These are phyloP conservation scores for Mesorhabditis spiculigera DNA, from an alignment of 2,888 invertebrate genomes.

Conservation along the genomic window DNA sequence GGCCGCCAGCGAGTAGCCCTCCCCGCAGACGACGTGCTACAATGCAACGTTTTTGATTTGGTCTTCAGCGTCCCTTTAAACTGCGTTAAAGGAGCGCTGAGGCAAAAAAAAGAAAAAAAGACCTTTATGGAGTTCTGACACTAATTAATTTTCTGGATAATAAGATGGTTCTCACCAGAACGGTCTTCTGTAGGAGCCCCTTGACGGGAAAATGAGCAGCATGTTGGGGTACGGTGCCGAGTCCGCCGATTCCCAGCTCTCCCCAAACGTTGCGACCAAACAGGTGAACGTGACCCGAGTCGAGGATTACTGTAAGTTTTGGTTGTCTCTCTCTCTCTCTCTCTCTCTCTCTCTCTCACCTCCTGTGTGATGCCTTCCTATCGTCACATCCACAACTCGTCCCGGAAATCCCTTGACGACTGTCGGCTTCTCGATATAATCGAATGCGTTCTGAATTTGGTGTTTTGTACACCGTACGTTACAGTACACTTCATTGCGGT, in stretches of 20 bases:
- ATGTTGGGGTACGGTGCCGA: slow-evolving; percentile 52
- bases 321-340: not conserved
- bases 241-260: slow-evolving; percentile 67
- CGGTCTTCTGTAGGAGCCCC: slow-evolving; percentile 55
- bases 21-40: slow-evolving; percentile 69
- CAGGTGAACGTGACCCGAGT: slow-evolving; percentile 66
- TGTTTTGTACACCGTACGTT: too few species aligned
- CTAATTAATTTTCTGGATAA: not conserved
- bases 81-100: too few species aligned
- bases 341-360: slow-evolving; percentile 14
- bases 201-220: slow-evolving; percentile 62
- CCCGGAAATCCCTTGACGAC: slow-evolving; percentile 65
- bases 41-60: slow-evolving; percentile 11
- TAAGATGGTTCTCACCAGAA: slow-evolving; percentile 23
- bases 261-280: slow-evolving; percentile 70
- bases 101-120: too few species aligned
- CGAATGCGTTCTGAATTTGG: slow-evolving; percentile 57
- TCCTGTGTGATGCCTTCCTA: slow-evolving; percentile 66
- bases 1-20: slow-evolving; percentile 69
- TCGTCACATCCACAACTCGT: slow-evolving; percentile 66
- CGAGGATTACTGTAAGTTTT: slow-evolving; percentile 62
- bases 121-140: too few species aligned
- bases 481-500: too few species aligned
- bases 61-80: too few species aligned
- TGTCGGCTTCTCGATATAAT: slow-evolving; percentile 61